Evolutionary conservation across 2,888 invertebrate genomes (phyloP).

Genomic region (Tenodera sinensis): DNA sequence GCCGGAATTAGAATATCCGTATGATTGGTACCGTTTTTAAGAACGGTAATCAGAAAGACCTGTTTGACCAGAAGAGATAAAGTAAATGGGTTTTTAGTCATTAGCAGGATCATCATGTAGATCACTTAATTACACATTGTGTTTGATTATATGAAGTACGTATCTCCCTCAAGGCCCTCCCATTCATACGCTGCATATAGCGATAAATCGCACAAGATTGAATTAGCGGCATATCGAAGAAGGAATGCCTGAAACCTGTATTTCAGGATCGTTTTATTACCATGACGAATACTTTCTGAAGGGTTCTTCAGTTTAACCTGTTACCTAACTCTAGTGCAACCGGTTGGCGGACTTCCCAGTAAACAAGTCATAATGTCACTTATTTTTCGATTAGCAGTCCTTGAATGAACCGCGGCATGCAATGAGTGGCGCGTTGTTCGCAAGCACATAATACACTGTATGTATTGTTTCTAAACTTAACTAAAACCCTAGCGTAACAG

Average conservation of each 20-base stretch:
- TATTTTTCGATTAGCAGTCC: neutral
- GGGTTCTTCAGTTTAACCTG: neutral
- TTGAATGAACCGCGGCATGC: neutral
- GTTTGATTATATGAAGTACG: no score
- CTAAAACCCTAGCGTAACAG: no score
- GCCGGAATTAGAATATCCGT: no score
- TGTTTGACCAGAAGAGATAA: no score
- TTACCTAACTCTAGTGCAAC: neutral
- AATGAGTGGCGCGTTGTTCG: neutral
- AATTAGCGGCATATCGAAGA: neutral
- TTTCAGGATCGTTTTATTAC: neutral
- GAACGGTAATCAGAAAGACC: no score
- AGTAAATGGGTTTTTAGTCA: no score
- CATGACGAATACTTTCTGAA: neutral
- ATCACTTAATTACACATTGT: no score
- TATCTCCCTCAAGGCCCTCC: neutral
- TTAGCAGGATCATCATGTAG: no score
- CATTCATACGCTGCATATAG: neutral
- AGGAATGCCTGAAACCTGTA: neutral
- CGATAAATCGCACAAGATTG: neutral
- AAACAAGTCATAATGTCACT: neutral
- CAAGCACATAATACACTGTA: no score
- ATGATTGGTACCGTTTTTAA: no score
- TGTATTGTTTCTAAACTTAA: no score
- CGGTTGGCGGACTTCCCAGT: neutral